Evolutionary conservation across 2,113 vertebrate genomes (phyloP), one percentile per base, ranked within the genome.

Genomic region (Asarcornis scutulata): DNA sequence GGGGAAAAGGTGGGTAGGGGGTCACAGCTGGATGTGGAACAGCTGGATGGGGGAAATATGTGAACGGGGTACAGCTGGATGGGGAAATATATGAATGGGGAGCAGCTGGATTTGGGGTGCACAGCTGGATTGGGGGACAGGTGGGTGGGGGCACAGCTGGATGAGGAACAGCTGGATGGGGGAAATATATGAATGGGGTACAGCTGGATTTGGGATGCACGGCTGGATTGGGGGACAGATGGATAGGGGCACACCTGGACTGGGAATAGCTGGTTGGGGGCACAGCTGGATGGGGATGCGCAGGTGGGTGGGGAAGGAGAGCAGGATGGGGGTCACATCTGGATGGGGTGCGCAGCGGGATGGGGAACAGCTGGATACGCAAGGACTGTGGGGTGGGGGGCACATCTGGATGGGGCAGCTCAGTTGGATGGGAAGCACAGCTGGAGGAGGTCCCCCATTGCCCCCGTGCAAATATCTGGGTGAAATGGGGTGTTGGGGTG

Each of bases 401-500:
- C 56, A 32, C 56, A 58, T 13, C 56, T 14, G 56, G 56, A 40
- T 20, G 50, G 7, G 26, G 4, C 7, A 60, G 40, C 40, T 13
- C 32, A 60, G 32, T 20, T 17, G 25, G 60, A 26, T 62, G 13
- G 8, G 17, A 17, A 3, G 3, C n/a, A 72, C 42, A 44, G 38
- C 55, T 60, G 83, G 36, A 11, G 23, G 10, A 32, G 40, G 31
- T 11, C 17, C 23, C 32, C 23, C 8, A 29, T 40, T 40, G 36
- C 31, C 31, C 40, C 31, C 22, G 2, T 6, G 2, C 17, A 7
- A 58, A 53, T 78, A 52, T 50, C 74, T 72, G 73, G 6, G 4
- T 7, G 3, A 1, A 11, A 20, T 0, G 2, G 17, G 22, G 5
- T 1, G 34, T 5, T 23, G 42, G 14, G n/a, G 23, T 12, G n/a